phyloP scores from a whole-genome alignment of 2,797 vertebrate genomes.

The Halcyon badia region DNA sequence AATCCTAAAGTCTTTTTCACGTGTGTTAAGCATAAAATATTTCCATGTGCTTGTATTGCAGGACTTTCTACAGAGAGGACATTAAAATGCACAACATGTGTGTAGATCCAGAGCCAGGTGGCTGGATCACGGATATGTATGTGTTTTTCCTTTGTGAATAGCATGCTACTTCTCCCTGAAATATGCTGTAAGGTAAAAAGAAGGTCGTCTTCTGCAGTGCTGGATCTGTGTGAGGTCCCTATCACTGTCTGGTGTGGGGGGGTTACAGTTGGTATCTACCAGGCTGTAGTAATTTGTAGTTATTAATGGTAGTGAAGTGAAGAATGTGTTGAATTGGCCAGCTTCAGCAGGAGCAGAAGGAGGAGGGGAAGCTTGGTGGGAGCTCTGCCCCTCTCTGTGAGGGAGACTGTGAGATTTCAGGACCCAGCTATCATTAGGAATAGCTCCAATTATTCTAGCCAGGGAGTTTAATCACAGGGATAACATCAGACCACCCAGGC shows the following conservation, averaged over 20 bases:
- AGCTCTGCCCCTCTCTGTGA: constrained; percentile 68
- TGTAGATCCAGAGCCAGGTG: neutral
- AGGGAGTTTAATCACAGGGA: constrained; percentile 76
- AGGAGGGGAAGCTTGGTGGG: constrained; percentile 26
- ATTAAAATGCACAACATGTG: neutral
- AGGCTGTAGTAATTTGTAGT: constrained; percentile 80
- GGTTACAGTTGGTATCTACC: constrained; percentile 82
- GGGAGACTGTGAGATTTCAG: constrained; percentile 74
- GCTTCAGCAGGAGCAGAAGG: constrained; percentile 75
- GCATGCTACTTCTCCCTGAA: neutral
- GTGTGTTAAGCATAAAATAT: neutral
- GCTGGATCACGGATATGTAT: neutral
- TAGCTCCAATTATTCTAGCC: constrained; percentile 72
- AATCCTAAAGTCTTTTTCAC: neutral
- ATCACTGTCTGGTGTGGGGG: constrained; percentile 67
- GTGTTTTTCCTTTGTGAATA: neutral
- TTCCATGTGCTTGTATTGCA: neutral
- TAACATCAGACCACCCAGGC: constrained; percentile 93
- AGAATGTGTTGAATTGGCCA: constrained; percentile 88
- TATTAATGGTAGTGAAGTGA: constrained; percentile 87
- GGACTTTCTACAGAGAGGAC: neutral
- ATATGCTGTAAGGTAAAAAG: neutral
- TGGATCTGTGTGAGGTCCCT: constrained; percentile 86
- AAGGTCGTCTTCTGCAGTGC: neutral
- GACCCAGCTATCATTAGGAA: constrained; percentile 82